Evolutionary conservation across 2,113 vertebrate genomes (phyloP).

Genomic region (Chaetura pelagica): DNA sequence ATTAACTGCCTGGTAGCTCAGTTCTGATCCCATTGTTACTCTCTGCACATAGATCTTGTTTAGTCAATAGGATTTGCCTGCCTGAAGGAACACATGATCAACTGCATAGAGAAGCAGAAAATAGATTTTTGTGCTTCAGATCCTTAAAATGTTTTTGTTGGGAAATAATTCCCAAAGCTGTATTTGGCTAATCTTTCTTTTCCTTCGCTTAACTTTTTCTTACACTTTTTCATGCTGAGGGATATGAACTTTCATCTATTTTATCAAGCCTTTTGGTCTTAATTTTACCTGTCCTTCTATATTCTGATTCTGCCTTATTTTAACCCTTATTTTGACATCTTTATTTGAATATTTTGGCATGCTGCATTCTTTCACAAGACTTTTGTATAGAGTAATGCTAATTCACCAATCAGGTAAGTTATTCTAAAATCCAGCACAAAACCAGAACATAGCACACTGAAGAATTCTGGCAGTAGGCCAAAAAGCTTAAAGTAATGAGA

Average conservation of each 20-base stretch:
- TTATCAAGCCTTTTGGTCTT: background rate
- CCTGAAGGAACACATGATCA: conserved; percentile 31
- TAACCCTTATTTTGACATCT: background rate
- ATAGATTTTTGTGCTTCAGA: conserved; percentile 35
- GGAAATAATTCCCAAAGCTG: conserved; percentile 12
- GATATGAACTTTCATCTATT: background rate
- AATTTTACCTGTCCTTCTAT: background rate
- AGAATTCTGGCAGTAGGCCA: background rate
- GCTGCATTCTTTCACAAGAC: background rate
- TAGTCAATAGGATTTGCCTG: conserved; percentile 10
- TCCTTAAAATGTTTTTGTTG: background rate
- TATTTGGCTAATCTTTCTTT: background rate
- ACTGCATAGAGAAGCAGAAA: background rate
- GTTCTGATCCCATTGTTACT: background rate
- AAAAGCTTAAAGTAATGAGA: background rate
- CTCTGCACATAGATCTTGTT: conserved; percentile 24
- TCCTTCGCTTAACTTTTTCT: background rate
- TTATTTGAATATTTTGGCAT: background rate
- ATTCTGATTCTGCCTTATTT: background rate
- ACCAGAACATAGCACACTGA: background rate
- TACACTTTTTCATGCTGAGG: background rate
- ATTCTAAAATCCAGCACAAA: background rate
- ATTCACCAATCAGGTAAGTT: background rate
- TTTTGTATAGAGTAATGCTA: background rate
- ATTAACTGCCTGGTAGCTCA: background rate